A percentile compares a stretch with the other conserved stretches of the same genome.
Conservation (phyloP, 2,113 vertebrate genomes). For the Vulpes vulpes region DNA sequence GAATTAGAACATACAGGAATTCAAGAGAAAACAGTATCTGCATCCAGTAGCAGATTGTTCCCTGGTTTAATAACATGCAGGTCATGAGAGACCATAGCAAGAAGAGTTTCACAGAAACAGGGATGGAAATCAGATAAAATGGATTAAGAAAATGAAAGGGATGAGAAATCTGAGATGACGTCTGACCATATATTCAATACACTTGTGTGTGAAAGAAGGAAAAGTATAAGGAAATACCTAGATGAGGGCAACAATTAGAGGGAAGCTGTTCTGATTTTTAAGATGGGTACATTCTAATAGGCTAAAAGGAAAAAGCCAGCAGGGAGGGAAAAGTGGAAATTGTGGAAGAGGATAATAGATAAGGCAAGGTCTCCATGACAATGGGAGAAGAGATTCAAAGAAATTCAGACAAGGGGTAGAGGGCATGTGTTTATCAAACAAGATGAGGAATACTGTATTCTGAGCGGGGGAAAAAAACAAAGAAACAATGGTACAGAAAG, state of each 20-base stretch:
- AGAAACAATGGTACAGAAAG: not conserved
- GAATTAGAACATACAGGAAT: not conserved
- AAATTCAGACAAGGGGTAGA: not conserved
- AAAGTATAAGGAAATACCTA: not conserved
- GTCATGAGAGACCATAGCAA: not conserved
- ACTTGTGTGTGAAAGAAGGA: not conserved
- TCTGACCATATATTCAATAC: not conserved
- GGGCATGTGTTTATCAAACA: not conserved
- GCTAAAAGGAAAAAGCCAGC: not conserved
- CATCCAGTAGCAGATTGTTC: not conserved
- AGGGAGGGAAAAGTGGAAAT: not conserved
- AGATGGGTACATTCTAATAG: not conserved
- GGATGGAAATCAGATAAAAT: constrained; percentile 32
- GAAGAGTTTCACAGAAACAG: not conserved
- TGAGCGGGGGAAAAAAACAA: not conserved
- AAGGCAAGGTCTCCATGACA: not conserved
- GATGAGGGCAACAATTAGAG: not conserved
- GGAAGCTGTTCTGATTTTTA: not conserved
- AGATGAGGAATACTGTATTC: not conserved
- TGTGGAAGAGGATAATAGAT: not conserved
- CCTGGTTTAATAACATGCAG: not conserved
- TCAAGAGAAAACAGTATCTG: not conserved
- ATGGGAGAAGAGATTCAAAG: not conserved
- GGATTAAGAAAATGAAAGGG: not conserved
- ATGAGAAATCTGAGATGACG: constrained; percentile 12